Conservation (phyloP, 2,888 invertebrate genomes). For the Merodon equestris region DNA sequence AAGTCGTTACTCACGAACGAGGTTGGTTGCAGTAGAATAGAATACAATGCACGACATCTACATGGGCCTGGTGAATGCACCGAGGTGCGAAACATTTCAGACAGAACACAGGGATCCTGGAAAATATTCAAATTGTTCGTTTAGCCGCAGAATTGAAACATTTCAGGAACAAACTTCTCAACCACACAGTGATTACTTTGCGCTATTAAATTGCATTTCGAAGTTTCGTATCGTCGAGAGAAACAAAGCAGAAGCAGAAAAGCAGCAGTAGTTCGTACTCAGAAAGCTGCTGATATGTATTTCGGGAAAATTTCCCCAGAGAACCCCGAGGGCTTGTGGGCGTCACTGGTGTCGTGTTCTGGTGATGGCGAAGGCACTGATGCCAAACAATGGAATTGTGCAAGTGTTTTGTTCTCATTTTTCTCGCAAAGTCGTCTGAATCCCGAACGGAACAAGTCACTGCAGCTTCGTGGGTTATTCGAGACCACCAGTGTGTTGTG, state of each 20-base stretch:
- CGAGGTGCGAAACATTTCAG: constrained; percentile 41
- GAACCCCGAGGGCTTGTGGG: constrained; percentile 26
- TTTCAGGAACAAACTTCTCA: constrained; percentile 62
- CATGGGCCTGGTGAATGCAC: no score
- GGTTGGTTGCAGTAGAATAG: no score
- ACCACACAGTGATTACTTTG: constrained; percentile 63
- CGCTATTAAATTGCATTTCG: constrained; percentile 64
- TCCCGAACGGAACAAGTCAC: constrained; percentile 50
- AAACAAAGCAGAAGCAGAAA: background rate
- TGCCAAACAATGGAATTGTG: constrained; percentile 39
- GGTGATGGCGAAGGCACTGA: constrained; percentile 18
- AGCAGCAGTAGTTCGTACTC: constrained; percentile 39
- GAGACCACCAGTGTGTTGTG: constrained; percentile 48
- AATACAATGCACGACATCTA: no score
- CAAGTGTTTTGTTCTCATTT: constrained; percentile 23
- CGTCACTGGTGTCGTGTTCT: constrained; percentile 33
- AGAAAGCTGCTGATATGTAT: no score
- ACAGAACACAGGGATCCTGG: constrained; percentile 32
- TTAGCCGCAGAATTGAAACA: constrained; percentile 54
- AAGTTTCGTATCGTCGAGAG: constrained; percentile 46
- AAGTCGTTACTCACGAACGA: constrained; percentile 13
- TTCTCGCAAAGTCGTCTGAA: constrained; percentile 38
- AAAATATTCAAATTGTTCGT: constrained; percentile 62
- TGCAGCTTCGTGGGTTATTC: constrained; percentile 43
- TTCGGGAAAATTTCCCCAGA: constrained; percentile 52